These are phyloP conservation scores for Telmatochromis bifrenatus DNA, from an alignment of 2,113 vertebrate species.

Conservation along the genomic window DNA sequence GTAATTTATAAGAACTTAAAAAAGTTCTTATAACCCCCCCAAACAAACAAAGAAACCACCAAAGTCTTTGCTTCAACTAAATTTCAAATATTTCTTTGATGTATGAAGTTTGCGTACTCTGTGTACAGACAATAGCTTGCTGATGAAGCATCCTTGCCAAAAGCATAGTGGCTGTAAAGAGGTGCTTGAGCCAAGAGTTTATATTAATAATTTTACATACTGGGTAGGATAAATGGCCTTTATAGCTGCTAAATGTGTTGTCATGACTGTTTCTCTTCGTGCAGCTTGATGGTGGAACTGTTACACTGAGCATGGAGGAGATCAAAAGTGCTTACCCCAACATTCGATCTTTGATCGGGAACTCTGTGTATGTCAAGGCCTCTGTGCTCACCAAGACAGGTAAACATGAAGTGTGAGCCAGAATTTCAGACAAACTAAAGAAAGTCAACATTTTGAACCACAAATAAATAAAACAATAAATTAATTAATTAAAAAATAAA, in stretches of 20 bases:
- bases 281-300: constrained; percentile 59
- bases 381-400: constrained; percentile 70
- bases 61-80: neutral
- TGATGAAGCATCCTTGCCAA: neutral
- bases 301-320: constrained; percentile 55
- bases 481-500: fast-evolving
- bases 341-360: constrained; percentile 45
- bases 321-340: constrained; percentile 51
- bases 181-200: neutral
- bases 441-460: neutral
- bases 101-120: neutral
- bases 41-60: neutral
- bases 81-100: too few species aligned
- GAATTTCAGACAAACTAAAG: neutral
- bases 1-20: neutral
- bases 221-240: neutral
- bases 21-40: neutral
- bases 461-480: neutral
- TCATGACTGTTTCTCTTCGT: neutral
- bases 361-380: constrained; percentile 67
- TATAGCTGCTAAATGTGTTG: neutral
- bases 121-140: neutral
- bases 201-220: neutral
- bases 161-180: neutral
- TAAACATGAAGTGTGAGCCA: neutral